These are phyloP conservation scores for Pseudochirops cupreus DNA, from an alignment of 2,797 vertebrate species.

Conservation along the genomic window DNA sequence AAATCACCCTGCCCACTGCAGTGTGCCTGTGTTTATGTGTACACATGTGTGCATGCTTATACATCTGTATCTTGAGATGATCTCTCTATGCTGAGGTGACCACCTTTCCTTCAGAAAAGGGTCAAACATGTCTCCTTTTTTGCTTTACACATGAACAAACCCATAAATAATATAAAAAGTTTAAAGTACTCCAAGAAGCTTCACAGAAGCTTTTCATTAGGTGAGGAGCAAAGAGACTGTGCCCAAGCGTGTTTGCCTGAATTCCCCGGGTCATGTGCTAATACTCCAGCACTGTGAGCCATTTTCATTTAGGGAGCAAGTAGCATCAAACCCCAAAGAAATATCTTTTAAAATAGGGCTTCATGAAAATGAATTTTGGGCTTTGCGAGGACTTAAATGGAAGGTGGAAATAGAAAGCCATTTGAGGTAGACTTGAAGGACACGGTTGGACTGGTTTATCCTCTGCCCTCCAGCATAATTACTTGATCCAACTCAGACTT, in stretches of 20 bases:
- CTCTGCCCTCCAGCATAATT: not conserved
- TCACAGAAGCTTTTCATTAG: not conserved
- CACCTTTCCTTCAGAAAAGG: conserved; percentile 58
- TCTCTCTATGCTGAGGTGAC: conserved; percentile 56
- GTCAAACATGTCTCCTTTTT: not conserved
- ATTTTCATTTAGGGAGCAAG: not conserved
- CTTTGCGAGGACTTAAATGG: not conserved
- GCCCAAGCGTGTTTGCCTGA: not conserved
- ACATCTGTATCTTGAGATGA: not conserved
- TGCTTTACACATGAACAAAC: conserved; percentile 44
- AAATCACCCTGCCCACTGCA: conserved; percentile 56
- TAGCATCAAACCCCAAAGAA: not conserved
- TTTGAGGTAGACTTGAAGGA: not conserved
- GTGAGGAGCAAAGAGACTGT: not conserved
- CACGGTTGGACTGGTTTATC: not conserved
- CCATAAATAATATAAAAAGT: conserved; percentile 24
- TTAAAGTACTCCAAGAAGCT: conserved; percentile 49
- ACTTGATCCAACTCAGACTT: not conserved
- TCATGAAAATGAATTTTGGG: not conserved
- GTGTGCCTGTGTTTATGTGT: conserved; percentile 43
- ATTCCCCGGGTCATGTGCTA: not conserved
- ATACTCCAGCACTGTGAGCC: not conserved
- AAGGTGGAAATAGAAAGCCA: not conserved
- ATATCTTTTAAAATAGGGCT: not conserved
- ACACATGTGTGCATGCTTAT: conserved; percentile 22